Evolutionary conservation across 2,113 vertebrate species (phyloP), one percentile per base, ranked within the genome.

Genomic region (Podarcis raffonei): DNA sequence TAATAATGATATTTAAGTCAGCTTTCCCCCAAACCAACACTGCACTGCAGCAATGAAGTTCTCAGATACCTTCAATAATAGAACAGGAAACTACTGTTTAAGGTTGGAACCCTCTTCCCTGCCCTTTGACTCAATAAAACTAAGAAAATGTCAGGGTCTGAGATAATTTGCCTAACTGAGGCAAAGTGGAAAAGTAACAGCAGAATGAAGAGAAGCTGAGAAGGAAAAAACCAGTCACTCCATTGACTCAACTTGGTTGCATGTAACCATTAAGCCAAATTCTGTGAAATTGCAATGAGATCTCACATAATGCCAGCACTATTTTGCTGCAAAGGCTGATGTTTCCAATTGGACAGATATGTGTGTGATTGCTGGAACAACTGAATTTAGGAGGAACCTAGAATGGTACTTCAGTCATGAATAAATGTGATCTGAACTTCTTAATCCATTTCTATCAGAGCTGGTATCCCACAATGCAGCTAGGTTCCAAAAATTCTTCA

Each of bases 361-460:
- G 48, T 53, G 30, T 48, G 23, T 0, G 16, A 0, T 0, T 0
- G 6, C 6, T 68, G 30, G 65, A 62, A 5, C 39, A 25, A 57
- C 30, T 9, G 13, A 68, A 32, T 72, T 48, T 81, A 20, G 5
- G 62, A 15, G 12, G 0, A 30, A n/a, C 6, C 25, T 27, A 30
- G 69, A 71, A 71, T 3, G 16, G 22, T 1, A 12, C 62, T 75
- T 42, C 32, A 57, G 71, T 16, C 22, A 18, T 25, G 66, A 18
- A 1, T 23, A 25, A 72, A 71, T 0, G 2, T 8, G 11, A 37
- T 27, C 35, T 0, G 0, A 76, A 42, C 69, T 23, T 1, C 78
- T 91, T 1, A 32, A 27, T 1, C 39, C 27, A 66, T 4, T 1
- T 7, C 23, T 8, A 11, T 4, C 35, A 5, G 32, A 0, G 22